phyloP scores from a whole-genome alignment of 2,113 vertebrate species.

The Emydocephalus ijimae region DNA sequence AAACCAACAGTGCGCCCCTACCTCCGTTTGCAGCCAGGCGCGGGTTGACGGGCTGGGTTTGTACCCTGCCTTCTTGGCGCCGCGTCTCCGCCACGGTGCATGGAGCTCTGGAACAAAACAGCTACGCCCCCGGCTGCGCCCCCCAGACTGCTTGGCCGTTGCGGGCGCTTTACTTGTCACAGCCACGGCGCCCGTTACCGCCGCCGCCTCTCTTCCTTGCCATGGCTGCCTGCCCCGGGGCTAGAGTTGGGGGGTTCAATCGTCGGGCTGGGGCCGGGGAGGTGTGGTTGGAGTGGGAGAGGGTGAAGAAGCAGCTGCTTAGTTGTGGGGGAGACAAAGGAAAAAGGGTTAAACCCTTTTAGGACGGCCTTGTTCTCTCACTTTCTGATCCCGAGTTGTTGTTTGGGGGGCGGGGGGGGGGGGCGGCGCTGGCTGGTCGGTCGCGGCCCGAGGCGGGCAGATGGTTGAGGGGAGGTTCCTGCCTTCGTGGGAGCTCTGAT shows the following conservation, averaged over 20 bases:
- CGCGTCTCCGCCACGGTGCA: background rate
- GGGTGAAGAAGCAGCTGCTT: too few species aligned
- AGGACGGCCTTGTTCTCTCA: background rate
- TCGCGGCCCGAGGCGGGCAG: background rate
- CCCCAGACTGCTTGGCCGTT: background rate
- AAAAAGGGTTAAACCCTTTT: background rate
- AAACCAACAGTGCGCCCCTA: background rate
- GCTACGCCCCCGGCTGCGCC: slow-evolving; percentile 1
- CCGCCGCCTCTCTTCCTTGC: background rate
- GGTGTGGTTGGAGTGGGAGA: background rate
- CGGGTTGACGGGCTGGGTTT: too few species aligned
- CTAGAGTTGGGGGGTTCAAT: background rate
- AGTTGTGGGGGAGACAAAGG: background rate
- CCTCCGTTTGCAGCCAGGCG: background rate
- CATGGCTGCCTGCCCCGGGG: background rate
- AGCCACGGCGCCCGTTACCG: background rate
- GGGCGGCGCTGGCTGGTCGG: background rate
- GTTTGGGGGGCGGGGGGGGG: too few species aligned
- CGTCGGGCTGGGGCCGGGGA: background rate
- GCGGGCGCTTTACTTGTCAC: background rate
- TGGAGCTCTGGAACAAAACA: background rate
- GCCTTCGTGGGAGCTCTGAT: background rate
- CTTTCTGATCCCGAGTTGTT: background rate
- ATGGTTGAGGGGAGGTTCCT: background rate
- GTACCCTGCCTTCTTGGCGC: background rate